Base-by-base conservation (phyloP, 2,113 vertebrate genomes). In the Cygnus atratus region DNA sequence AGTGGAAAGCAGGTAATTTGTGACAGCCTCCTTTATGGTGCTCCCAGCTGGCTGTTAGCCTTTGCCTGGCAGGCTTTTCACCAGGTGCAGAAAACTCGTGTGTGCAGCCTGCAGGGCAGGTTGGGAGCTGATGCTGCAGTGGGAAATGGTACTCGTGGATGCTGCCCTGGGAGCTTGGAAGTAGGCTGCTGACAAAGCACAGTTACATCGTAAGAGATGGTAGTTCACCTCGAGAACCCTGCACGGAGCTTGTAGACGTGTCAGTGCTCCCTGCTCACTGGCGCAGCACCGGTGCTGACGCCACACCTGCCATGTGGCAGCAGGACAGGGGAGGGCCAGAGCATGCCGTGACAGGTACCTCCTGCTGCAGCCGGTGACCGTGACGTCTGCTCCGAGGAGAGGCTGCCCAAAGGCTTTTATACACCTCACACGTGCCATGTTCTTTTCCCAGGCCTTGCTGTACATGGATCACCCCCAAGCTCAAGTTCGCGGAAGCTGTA, bases 331-430 rank as follows among this genome's bases (percentile, higher is more conserved):
- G 54, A 73, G 37, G 18, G 37, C 37, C 39, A 13, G 48, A 19
- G 62, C 31, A 37, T 20, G 29, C 31, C 2, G 25, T 2, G 21
- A 41, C 50, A 46, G 0, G 0, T 9, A 54, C 55, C 13, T 43
- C 6, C 1, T 39, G 54, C 71, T 73, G 26, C 71, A 82, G 44
- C 28, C 54, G 31, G 59, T 19, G 37, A n/a, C 39, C 3, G 7
- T 44, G 29, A 25, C 0, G 1, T 33, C 37, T 43, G 41, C 39
- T 39, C 43, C 1, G 3, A 71, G 39, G 33, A 76, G 86, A 7
- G 13, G 15, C 66, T 83, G 31, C 52, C 21, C 24, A 4, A 25
- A 52, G 13, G 13, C 50, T 52, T 25, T 52, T 25, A 26, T 26
- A 25, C 24, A 7, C 15, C 52, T 78, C 5, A 6, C 13, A 16